Percentiles rank a stretch among this genome's conserved stretches.
Evolutionary conservation across 2,113 vertebrate species (phyloP).

Genomic region (Pteruthius melanotis): DNA sequence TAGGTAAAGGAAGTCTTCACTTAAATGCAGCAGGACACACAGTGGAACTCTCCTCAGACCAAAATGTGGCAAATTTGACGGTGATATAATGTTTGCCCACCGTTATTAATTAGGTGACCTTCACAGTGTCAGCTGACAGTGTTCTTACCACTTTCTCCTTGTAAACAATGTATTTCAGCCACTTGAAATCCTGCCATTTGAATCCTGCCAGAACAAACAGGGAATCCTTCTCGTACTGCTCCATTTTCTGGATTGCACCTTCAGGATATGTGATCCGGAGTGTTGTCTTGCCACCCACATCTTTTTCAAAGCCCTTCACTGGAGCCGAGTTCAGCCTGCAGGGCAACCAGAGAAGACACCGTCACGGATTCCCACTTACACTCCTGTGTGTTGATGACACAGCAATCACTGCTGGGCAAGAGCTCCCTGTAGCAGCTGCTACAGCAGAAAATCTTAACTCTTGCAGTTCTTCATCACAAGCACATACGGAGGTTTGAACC

Average conservation of each 20-base stretch:
- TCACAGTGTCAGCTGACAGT: background rate
- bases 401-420: background rate
- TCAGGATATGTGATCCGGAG: conserved; percentile 97
- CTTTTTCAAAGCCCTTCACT: conserved; percentile 86
- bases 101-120: background rate
- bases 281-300: conserved; percentile 95
- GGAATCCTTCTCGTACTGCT: conserved; percentile 90
- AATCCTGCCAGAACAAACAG: conserved; percentile 96
- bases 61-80: background rate
- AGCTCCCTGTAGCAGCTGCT: background rate
- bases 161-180: conserved; percentile 94
- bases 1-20: background rate
- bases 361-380: background rate
- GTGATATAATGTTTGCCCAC: background rate
- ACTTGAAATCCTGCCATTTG: conserved; percentile 96
- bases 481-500: background rate
- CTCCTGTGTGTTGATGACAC: background rate
- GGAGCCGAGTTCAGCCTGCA: conserved; percentile 92
- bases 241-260: conserved; percentile 91
- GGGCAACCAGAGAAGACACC: conserved; percentile 27
- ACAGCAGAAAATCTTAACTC: background rate
- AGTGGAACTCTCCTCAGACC: background rate
- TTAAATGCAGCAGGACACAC: background rate
- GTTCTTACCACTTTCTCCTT: conserved; percentile 93
- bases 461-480: background rate